These are phyloP conservation scores for Drosophila subpulchrella DNA, from an alignment of 1,140 invertebrate species.

Conservation along the genomic window DNA sequence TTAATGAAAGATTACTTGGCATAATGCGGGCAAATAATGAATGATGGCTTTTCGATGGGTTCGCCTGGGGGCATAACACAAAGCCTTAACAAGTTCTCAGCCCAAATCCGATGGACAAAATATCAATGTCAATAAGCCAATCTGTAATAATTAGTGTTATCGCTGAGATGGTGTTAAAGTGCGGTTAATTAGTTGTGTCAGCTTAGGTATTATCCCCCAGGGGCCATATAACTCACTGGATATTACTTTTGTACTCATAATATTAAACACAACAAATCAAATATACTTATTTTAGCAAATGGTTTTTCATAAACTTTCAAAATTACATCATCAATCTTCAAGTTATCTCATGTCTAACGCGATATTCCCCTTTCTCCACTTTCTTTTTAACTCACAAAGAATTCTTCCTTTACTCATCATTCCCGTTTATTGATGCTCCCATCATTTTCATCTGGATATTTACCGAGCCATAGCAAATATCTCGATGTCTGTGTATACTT, in stretches of 20 bases:
- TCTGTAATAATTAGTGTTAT: constrained; percentile 30
- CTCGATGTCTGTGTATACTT: constrained; percentile 26
- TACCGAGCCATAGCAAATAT: constrained; percentile 21
- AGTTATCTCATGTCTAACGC: constrained; percentile 2
- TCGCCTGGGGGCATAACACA: constrained; percentile 21
- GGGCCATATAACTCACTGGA: no score
- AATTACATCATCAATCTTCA: constrained; percentile 12
- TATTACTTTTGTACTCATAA: not conserved
- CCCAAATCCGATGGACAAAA: constrained; percentile 10
- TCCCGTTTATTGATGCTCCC: not conserved
- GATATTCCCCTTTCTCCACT: not conserved
- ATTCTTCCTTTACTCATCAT: not conserved
- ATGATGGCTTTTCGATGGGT: constrained; percentile 46
- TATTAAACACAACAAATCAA: not conserved
- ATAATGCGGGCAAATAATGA: constrained; percentile 58
- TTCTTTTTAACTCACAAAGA: not conserved
- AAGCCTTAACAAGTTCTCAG: constrained; percentile 23
- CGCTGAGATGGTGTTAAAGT: constrained; percentile 17
- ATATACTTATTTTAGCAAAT: not conserved
- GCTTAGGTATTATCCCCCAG: not conserved
- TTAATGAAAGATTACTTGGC: constrained; percentile 58
- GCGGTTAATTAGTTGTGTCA: constrained; percentile 16
- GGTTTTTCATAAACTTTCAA: not conserved
- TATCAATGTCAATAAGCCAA: constrained; percentile 35
- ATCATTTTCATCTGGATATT: constrained; percentile 26